Conservation (phyloP, 2,113 vertebrate species). For the Heteronetta atricapilla region DNA sequence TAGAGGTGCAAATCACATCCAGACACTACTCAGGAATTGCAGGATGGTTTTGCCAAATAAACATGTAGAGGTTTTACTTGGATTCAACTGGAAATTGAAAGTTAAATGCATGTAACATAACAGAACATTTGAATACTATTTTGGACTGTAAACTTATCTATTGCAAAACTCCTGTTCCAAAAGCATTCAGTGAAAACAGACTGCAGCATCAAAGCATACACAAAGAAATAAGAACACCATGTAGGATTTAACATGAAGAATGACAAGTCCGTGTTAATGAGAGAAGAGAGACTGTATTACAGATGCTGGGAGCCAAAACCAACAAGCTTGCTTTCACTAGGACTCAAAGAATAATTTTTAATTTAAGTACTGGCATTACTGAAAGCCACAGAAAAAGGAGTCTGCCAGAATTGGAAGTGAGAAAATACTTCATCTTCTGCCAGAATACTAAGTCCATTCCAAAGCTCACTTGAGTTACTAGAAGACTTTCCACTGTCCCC, state of each 20-base stretch:
- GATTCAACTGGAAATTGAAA: neutral
- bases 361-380: conserved; percentile 7
- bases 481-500: neutral
- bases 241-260: neutral
- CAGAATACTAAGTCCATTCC: neutral
- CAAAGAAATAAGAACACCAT: neutral
- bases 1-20: neutral
- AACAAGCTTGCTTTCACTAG: conserved; percentile 43
- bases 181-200: neutral
- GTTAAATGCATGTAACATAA: neutral
- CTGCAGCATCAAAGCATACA: neutral
- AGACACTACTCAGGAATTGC: neutral
- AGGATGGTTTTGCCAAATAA: neutral
- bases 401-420: neutral
- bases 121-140: neutral
- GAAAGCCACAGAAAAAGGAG: conserved; percentile 10
- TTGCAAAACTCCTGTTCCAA: neutral
- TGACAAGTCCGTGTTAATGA: neutral
- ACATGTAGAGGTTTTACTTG: neutral
- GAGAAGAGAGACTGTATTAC: neutral
- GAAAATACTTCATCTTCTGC: conserved; percentile 25
- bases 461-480: neutral
- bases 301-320: conserved; percentile 13
- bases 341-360: conserved; percentile 42
- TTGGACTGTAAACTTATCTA: neutral